Conservation (phyloP, 2,888 invertebrate species). For the Keiferia lycopersicella region DNA sequence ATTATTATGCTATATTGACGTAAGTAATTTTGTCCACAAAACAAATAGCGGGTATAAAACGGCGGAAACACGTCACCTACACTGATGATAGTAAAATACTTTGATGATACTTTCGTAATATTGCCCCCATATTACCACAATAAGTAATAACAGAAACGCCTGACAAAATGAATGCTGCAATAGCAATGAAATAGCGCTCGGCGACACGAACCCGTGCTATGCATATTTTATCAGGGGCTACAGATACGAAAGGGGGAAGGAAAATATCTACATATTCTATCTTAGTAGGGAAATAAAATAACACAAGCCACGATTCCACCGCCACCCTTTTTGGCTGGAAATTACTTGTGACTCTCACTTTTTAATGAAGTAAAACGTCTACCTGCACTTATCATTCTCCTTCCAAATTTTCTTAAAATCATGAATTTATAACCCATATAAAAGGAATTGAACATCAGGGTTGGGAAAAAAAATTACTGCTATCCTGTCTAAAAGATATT, state of each 20-base stretch:
- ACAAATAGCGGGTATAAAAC: constrained; percentile 7
- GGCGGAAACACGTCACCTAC: constrained; percentile 6
- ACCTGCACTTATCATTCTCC: too few species aligned
- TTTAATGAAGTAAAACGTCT: too few species aligned
- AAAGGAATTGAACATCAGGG: too few species aligned
- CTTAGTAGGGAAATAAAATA: constrained; percentile 17
- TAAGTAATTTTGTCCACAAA: constrained; percentile 12
- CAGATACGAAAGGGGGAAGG: constrained; percentile 19
- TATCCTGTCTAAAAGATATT: too few species aligned
- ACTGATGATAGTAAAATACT: constrained; percentile 16
- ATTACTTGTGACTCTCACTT: too few species aligned
- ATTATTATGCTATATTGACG: neutral
- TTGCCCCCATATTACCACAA: constrained; percentile 10
- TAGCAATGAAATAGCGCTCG: constrained; percentile 21
- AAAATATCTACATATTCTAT: constrained; percentile 19
- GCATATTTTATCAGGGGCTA: constrained; percentile 26
- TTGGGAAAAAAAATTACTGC: too few species aligned
- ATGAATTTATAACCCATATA: too few species aligned
- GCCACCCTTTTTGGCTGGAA: too few species aligned
- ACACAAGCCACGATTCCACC: neutral
- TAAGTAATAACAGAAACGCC: constrained; percentile 18
- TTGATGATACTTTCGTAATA: constrained; percentile 15
- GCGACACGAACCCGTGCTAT: constrained; percentile 21
- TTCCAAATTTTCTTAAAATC: too few species aligned
- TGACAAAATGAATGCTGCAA: constrained; percentile 12